Evolutionary conservation across 1,140 invertebrate genomes (phyloP), one percentile per base, ranked within the genome.

Genomic region (Procambarus clarkii): DNA sequence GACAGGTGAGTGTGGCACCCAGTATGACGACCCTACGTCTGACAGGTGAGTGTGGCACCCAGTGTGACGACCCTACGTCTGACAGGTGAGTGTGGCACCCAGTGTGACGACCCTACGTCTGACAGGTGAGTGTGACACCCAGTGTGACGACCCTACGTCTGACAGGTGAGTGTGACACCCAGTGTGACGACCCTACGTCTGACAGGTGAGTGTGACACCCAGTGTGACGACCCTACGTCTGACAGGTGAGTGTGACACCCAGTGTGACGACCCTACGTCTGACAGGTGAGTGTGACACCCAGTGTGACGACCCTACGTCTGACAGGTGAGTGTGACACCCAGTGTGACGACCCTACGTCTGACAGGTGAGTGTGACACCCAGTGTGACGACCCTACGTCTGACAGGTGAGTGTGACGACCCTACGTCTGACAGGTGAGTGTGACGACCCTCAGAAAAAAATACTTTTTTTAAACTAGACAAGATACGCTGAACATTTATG

Each of bases 11-110:
- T n/a, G 21, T 8, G n/a, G 69, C n/a, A 71, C 69, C 69, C 69
- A 71, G n/a, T 71, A 15, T 24, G 69, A 71, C 11, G 11, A 34
- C 69, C 3, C 21, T 34, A 21, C 69, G 5, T 2, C 69, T 71
- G 69, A 34, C 69, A 71, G n/a, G n/a, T n/a, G 86, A 92, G 44
- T 92, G 91, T 69, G 91, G 91, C 48, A 87, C 74, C 24, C 91
- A 92, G 79, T 92, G 86, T 82, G 91, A 92, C 24, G 54, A 48
- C 45, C 50, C 69, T n/a, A n/a, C 69, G 8, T n/a, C 69, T 74
- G 69, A 34, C 69, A 74, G 69, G 69, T 74, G 2, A 74, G 69
- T 74, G 69, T 74, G 69, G 69, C 69, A 24, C 69, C 69, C 69
- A 74, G 69, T 74, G 24, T 74, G 69, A 74, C 11, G 69, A 74